Conservation (phyloP, 2,797 vertebrate genomes). For the Artibeus jamaicensis region DNA sequence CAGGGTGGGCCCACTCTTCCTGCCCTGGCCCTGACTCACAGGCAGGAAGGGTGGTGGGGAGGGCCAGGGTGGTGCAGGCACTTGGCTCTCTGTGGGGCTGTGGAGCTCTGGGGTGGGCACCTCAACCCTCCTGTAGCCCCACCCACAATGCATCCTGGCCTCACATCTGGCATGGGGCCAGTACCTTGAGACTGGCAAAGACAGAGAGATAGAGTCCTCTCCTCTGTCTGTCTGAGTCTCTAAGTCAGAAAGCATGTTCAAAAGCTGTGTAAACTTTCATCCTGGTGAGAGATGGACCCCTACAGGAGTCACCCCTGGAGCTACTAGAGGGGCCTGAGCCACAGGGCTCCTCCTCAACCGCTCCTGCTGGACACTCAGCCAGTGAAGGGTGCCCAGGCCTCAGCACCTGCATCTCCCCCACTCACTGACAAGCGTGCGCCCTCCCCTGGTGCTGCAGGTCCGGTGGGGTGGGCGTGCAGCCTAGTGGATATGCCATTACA, state of each 20-base stretch:
- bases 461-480: rapidly evolving
- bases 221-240: neutral
- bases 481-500: neutral
- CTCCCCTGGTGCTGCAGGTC: neutral
- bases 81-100: neutral
- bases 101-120: too few relatives aligned
- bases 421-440: too few relatives aligned
- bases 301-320: neutral
- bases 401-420: neutral
- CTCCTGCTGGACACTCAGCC: neutral
- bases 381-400: neutral
- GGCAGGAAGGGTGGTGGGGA: neutral
- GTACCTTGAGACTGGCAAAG: neutral
- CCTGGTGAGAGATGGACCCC: neutral
- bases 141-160: too few relatives aligned
- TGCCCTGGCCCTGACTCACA: neutral
- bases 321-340: neutral
- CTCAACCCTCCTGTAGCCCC: neutral
- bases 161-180: neutral
- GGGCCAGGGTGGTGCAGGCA: neutral
- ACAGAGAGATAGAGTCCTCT: too few relatives aligned
- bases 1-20: neutral
- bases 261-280: neutral
- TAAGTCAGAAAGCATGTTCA: neutral
- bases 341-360: neutral